A percentile compares a stretch with the other conserved stretches of the same genome.
Evolutionary conservation across 2,797 vertebrate genomes (phyloP).

Genomic region (Loris lydekkerianus): DNA sequence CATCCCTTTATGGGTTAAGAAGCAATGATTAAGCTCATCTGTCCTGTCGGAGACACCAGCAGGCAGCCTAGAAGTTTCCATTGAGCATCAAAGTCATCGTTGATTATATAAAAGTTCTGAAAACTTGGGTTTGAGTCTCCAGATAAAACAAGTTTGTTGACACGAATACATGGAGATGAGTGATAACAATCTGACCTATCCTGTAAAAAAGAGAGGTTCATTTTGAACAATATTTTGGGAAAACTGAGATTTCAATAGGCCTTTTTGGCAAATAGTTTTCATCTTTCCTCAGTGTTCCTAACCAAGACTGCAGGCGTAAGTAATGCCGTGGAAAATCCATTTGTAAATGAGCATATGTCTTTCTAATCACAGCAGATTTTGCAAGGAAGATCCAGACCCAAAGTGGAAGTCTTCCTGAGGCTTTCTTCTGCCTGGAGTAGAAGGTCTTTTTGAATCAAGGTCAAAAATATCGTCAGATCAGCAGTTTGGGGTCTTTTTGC

Average conservation of each 20-base stretch:
- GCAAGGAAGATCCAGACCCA: neutral
- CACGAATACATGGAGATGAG: neutral
- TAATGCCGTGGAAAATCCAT: neutral
- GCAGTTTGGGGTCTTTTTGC: conserved; percentile 45
- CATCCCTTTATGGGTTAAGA: neutral
- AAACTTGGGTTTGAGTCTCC: conserved; percentile 31
- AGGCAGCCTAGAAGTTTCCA: neutral
- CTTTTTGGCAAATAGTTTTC: conserved; percentile 18
- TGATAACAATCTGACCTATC: neutral
- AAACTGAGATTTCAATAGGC: conserved; percentile 52
- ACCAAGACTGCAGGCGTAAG: neutral
- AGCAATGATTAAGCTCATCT: neutral
- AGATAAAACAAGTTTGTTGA: conserved; percentile 46
- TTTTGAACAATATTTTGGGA: conserved; percentile 62
- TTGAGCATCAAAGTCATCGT: neutral
- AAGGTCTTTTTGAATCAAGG: conserved; percentile 45
- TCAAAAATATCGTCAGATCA: conserved; percentile 38
- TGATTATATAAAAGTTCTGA: neutral
- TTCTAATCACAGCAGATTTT: neutral
- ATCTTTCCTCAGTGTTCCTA: neutral
- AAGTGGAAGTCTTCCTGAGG: neutral
- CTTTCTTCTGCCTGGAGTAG: conserved; percentile 14
- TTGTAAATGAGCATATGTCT: neutral
- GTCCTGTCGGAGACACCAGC: neutral
- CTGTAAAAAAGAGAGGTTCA: conserved; percentile 46